Conservation (phyloP, 1,140 invertebrate genomes). For the Meloidogyne exigua region DNA sequence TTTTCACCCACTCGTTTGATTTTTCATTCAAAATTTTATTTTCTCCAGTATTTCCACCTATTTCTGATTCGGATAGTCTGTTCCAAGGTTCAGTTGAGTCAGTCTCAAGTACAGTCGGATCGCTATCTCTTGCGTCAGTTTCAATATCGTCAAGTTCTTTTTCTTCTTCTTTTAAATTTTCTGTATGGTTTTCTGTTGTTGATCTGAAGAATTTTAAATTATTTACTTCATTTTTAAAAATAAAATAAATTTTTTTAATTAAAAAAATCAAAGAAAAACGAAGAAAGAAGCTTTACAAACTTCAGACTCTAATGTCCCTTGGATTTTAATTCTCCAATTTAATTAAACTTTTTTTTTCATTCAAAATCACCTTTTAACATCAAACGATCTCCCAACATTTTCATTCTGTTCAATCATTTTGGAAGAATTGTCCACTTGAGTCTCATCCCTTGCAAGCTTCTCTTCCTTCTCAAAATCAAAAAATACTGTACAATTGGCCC, state of each 20-base stretch:
- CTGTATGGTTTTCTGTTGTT: background rate
- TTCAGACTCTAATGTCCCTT: background rate
- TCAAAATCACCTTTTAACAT: background rate
- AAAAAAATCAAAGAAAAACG: no score
- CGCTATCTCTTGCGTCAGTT: background rate
- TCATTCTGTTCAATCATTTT: background rate
- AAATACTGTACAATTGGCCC: constrained; percentile 30
- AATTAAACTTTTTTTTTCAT: no score
- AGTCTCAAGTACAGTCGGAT: background rate
- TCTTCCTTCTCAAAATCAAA: constrained; percentile 5
- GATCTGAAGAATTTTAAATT: background rate
- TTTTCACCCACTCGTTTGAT: background rate
- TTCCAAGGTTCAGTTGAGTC: background rate
- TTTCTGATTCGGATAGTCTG: background rate
- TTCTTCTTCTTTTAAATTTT: background rate
- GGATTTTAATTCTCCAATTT: no score
- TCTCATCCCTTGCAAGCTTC: background rate
- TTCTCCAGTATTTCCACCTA: background rate
- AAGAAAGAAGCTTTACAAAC: background rate
- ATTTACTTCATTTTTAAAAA: no score
- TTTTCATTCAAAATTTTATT: background rate
- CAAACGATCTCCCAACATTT: background rate
- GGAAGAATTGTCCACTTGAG: background rate
- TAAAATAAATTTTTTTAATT: no score
- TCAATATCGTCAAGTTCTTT: background rate